Evolutionary conservation across 2,113 vertebrate species (phyloP).

Genomic region (Oceanites oceanicus): DNA sequence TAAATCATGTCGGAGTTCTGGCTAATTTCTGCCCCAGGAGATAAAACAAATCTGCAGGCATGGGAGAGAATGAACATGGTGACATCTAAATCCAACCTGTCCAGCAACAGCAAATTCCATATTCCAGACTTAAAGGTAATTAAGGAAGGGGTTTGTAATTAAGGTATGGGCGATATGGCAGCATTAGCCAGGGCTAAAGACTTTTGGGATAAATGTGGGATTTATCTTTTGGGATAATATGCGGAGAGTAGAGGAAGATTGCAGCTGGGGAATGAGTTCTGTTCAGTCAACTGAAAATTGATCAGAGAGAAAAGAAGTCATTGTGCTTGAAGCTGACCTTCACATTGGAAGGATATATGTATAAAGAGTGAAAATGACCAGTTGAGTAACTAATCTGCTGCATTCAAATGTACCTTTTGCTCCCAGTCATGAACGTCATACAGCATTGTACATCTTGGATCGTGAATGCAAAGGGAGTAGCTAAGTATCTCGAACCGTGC

Average conservation of each 20-base stretch:
- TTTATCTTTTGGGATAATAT: not conserved
- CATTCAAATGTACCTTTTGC: not conserved
- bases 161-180: not conserved
- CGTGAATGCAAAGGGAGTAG: not conserved
- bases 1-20: conserved; percentile 88
- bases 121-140: conserved; percentile 95
- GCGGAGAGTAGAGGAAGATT: not conserved
- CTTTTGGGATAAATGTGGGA: not conserved
- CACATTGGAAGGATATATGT: not conserved
- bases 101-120: conserved; percentile 84
- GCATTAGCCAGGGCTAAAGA: not conserved
- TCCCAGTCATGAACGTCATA: not conserved
- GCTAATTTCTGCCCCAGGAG: conserved; percentile 92
- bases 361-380: not conserved
- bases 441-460: not conserved
- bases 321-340: not conserved
- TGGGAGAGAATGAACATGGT: conserved; percentile 87
- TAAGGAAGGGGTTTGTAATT: not conserved
- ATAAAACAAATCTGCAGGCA: conserved; percentile 85
- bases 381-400: not conserved
- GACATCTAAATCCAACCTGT: conserved; percentile 84
- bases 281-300: not conserved
- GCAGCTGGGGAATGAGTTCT: not conserved
- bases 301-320: not conserved
- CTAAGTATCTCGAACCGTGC: not conserved